A percentile compares a stretch with the other conserved stretches of the same genome.
Evolutionary conservation across 2,797 vertebrate species (phyloP).

Genomic region (Urophycis tenuis): DNA sequence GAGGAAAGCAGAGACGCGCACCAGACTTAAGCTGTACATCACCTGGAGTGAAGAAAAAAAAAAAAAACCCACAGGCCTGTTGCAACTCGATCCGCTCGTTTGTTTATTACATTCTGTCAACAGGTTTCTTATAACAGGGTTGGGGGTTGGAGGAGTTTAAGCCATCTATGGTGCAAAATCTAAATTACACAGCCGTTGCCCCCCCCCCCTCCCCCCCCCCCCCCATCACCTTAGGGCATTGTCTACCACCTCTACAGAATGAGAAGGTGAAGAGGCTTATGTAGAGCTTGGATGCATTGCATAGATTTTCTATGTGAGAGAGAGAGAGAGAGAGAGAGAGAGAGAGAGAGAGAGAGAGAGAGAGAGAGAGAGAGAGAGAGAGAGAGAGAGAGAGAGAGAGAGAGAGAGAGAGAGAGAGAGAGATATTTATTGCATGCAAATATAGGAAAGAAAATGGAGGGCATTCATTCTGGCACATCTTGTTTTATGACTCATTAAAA

Average conservation of each 20-base stretch:
- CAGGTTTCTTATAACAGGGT: neutral
- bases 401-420: too few species aligned
- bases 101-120: neutral
- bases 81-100: neutral
- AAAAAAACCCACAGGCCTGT: neutral
- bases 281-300: neutral
- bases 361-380: too few species aligned
- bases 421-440: neutral
- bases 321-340: too few species aligned
- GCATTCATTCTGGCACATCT: neutral
- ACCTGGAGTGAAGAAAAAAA: neutral
- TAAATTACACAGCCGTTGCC: neutral
- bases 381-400: too few species aligned
- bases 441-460: neutral
- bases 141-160: neutral
- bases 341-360: too few species aligned
- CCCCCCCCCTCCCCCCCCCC: neutral
- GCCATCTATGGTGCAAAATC: neutral
- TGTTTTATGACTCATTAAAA: neutral
- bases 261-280: neutral
- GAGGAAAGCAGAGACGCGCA: neutral
- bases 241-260: neutral
- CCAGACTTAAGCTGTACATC: neutral
- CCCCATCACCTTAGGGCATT: neutral
- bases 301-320: neutral